Evolutionary conservation across 2,888 invertebrate genomes (phyloP), one percentile per base, ranked within the genome.

Genomic region (Sphinx pinastri): DNA sequence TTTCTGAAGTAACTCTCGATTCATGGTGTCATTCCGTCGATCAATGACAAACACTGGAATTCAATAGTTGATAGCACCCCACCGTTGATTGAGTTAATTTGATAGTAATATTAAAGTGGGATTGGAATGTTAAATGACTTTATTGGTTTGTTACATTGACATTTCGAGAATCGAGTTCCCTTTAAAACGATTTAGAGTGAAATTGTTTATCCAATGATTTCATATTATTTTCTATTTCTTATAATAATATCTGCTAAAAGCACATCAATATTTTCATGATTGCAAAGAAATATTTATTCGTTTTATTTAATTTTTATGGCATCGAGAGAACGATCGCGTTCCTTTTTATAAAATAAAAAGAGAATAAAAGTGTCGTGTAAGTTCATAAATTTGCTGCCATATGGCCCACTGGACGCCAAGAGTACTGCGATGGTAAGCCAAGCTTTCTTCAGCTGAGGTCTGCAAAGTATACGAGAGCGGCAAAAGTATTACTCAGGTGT

Each of bases 101-200:
- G 54, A 60, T 68, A 19, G 57, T 68, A 68, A 70, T 60, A 67
- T 68, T 75, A 72, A 76, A 74, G 74, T 71, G 71, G 74, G 74
- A 77, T 78, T 77, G 77, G 72, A 75, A 76, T 76, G 78, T 76
- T 76, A 75, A 71, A 72, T 67, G 66, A 59, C 52, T 63, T 63
- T 63, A 63, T 63, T 63, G 49, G 19, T 19, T 19, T 19, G 19
- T 45, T 45, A 47, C 45, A 45, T 19, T 19, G 63, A 12, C 5
- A 12, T 13, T 16, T 47, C 12, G 11, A 16, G 63, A 47, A 19
- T 12, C 19, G 13, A 7, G 16, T 49, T 49, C 8, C 8, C 38
- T 60, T 16, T n/a, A 57, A 6, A 45, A n/a, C 16, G 38, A 38
- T 60, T 16, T n/a, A 57, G 13, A 45, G 45, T 47, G 38, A 38